A percentile compares a stretch with the other conserved stretches of the same genome.
These are phyloP conservation scores for Lasioglossum pauxillum DNA, from an alignment of 2,888 invertebrate genomes.

Conservation along the genomic window DNA sequence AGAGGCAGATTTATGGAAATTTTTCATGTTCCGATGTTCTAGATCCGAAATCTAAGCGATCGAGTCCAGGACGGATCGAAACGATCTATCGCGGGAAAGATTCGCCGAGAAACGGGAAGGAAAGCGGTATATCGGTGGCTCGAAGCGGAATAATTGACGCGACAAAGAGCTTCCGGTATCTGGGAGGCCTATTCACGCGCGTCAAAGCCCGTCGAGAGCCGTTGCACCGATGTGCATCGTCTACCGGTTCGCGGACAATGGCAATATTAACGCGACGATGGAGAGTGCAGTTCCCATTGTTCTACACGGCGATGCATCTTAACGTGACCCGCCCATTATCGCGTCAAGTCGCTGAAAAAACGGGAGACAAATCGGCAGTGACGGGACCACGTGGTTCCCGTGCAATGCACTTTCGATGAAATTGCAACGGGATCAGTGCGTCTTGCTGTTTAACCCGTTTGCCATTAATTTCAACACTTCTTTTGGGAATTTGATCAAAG, in stretches of 20 bases:
- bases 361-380: conserved; percentile 12
- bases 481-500: background rate
- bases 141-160: conserved; percentile 69
- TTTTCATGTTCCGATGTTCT: background rate
- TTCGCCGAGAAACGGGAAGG: conserved; percentile 14
- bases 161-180: conserved; percentile 72
- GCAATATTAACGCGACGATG: conserved; percentile 70
- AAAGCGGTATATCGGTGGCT: conserved; percentile 35
- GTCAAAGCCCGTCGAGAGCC: conserved; percentile 64
- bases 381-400: background rate
- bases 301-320: conserved; percentile 45
- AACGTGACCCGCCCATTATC: conserved; percentile 39
- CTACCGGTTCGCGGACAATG: conserved; percentile 63
- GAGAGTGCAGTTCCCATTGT: conserved; percentile 65
- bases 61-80: background rate
- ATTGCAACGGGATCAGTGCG: background rate
- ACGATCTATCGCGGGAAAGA: background rate
- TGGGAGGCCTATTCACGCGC: conserved; percentile 65
- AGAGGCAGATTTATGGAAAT: background rate
- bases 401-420: background rate
- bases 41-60: background rate
- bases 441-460: background rate
- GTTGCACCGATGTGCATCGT: conserved; percentile 58
- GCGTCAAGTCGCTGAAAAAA: conserved; percentile 28
- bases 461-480: background rate